These are phyloP conservation scores for Eretmochelys imbricata DNA, from an alignment of 2,113 vertebrate species.

Conservation along the genomic window DNA sequence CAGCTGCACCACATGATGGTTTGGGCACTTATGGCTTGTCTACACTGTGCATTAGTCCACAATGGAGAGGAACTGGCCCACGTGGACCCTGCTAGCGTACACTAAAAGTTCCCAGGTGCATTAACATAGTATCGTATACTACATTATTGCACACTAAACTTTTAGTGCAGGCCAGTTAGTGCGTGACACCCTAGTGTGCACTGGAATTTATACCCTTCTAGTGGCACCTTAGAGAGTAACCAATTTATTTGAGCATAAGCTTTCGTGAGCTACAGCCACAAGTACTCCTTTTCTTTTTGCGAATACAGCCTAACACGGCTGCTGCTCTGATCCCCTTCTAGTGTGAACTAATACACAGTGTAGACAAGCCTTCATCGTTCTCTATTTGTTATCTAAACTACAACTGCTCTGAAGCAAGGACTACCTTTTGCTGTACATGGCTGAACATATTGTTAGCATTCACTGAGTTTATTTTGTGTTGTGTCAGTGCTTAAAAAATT, in stretches of 20 bases:
- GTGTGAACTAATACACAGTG: background rate
- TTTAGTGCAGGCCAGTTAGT: background rate
- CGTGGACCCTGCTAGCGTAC: background rate
- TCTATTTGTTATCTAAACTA: fast-evolving
- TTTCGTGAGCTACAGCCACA: no score
- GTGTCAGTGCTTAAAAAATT: fast-evolving
- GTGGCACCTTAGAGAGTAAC: no score
- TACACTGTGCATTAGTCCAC: background rate
- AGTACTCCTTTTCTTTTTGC: no score
- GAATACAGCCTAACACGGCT: no score
- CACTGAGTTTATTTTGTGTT: background rate
- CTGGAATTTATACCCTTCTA: background rate
- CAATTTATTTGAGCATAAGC: no score
- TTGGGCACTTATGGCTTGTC: background rate
- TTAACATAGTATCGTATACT: background rate
- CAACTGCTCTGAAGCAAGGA: background rate
- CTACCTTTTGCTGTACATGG: background rate
- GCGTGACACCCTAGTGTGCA: background rate
- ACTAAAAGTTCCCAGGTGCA: no score
- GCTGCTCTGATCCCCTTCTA: background rate
- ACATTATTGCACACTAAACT: background rate
- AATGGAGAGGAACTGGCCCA: background rate
- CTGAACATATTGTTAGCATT: background rate
- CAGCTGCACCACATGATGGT: fast-evolving
- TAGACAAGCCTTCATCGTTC: background rate